Evolutionary conservation across 1,140 invertebrate species (phyloP), one percentile per base, ranked within the genome.

Genomic region (Drosophila pruinosa): DNA sequence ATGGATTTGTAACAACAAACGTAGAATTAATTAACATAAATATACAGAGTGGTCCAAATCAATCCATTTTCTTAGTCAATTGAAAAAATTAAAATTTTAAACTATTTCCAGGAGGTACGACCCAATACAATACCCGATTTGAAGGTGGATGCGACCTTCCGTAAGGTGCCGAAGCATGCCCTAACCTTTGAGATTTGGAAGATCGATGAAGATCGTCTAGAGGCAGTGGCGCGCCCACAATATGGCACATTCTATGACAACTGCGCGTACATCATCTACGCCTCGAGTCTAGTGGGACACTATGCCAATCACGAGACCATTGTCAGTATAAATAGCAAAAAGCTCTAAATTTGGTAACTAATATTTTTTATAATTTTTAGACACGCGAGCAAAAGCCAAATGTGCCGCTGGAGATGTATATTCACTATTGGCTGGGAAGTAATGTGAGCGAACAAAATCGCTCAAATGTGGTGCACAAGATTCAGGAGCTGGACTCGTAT

Each of bases 381-480:
- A 89, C 89, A 39, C 89, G 92, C 58, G 93, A 93, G 70, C 77
- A 92, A n/a, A 93, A 92, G 69, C 72, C 77, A 21, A 63, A 89
- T 75, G 79, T 67, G 36, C 26, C 47, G 38, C 58, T 91, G 45
- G 85, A 91, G 57, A 78, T 89, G 45, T 91, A 90, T 70, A 95
- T 99, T 64, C 98, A 99, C 91, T 97, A 98, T 83, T 99, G 98
- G 97, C 93, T 98, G 21, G 97, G 98, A 14, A 93, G 93, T 15
- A 92, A 94, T 28, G 95, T 96, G 15, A 94, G 95, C 24, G 91
- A 94, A 67, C 96, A 97, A 89, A 96, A 96, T 78, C 95, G 96
- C 52, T 95, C 96, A 0, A 96, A 94, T 71, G 97, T 95, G 43
- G 96, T 95, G 39, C 95, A 94, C 90, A 97, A 97, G 91, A 95